Conservation (phyloP, 1,140 invertebrate species). For the Stratiolaelaps scimitus region DNA sequence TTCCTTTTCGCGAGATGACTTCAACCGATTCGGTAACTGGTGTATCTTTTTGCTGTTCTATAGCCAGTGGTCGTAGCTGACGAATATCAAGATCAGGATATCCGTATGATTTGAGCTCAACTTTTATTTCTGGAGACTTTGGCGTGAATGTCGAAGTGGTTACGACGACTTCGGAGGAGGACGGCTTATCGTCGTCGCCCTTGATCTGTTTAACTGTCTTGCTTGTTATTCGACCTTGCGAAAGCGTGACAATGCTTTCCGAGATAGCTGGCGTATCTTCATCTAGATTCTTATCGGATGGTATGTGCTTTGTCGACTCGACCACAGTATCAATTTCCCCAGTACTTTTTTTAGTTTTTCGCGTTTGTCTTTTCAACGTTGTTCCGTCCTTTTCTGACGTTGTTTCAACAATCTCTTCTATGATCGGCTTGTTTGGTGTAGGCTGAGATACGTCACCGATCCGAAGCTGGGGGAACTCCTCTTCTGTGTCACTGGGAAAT, state of each 20-base stretch:
- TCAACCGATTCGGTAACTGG: not conserved
- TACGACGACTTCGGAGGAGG: conserved; percentile 7
- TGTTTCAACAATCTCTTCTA: not conserved
- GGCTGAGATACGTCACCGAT: conserved; percentile 2
- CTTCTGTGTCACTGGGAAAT: conserved; percentile 1
- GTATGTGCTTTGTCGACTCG: not conserved
- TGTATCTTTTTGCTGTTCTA: not conserved
- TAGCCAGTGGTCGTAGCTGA: not conserved
- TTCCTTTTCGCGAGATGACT: not conserved
- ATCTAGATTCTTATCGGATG: too few relatives aligned
- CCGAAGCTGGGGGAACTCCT: not conserved
- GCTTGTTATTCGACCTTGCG: not conserved
- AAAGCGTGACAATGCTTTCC: too few relatives aligned
- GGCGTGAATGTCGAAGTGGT: conserved; percentile 4
- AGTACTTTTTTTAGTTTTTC: not conserved
- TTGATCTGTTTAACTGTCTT: conserved; percentile 2
- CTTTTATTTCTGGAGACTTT: not conserved
- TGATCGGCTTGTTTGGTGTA: not conserved
- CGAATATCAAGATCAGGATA: conserved; percentile 4
- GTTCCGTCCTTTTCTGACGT: not conserved
- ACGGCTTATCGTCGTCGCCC: not conserved
- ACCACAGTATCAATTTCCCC: not conserved
- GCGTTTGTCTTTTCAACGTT: not conserved
- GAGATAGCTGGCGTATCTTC: too few relatives aligned
- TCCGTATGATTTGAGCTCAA: not conserved